Evolutionary conservation across 2,888 invertebrate species (phyloP), one percentile per base, ranked within the genome.

Genomic region (Paralinhomoeus sp.): DNA sequence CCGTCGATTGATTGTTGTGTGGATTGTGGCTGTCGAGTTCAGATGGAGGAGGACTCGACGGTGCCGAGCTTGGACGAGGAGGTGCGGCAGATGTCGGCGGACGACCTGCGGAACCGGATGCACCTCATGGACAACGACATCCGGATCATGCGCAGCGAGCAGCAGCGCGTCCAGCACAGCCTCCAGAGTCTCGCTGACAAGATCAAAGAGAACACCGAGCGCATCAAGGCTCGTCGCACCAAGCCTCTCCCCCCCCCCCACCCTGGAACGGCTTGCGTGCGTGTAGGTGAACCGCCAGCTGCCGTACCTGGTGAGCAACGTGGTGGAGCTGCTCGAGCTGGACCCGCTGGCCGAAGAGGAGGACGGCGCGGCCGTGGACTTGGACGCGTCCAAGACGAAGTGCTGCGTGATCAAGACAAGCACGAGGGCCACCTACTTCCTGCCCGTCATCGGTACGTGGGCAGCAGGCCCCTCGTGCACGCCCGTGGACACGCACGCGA

Each of bases 331-430:
- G 18, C 65, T 97, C 40, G 97, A 97, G 65, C 82, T 97, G n/a
- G n/a, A n/a, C n/a, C n/a, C n/a, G n/a, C n/a, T n/a, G n/a, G n/a
- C n/a, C n/a, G n/a, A n/a, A n/a, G 97, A 91, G 64, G n/a, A n/a
- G n/a, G n/a, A n/a, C n/a, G n/a, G n/a, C n/a, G n/a, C n/a, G n/a
- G n/a, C 97, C 33, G 82, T 97, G 13, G 97, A 99, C 65, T 67
- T 99, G 46, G 97, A 99, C 67, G 85, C 93, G 1, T 89, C 93
- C 64, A 93, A 97, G 65, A 93, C 93, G 41, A 93, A 97, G 70
- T 97, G 97, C 67, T 97, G 97, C 1, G 97, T 99, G 22, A 93
- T 99, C 51, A 99, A 99, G 67, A 99, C 97, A 0, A 39, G 39
- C 15, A 99, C 97, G 0, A 64, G 65, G 37, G 80, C 93, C 71